Conservation (phyloP, 2,113 vertebrate species). For the Micromys minutus region DNA sequence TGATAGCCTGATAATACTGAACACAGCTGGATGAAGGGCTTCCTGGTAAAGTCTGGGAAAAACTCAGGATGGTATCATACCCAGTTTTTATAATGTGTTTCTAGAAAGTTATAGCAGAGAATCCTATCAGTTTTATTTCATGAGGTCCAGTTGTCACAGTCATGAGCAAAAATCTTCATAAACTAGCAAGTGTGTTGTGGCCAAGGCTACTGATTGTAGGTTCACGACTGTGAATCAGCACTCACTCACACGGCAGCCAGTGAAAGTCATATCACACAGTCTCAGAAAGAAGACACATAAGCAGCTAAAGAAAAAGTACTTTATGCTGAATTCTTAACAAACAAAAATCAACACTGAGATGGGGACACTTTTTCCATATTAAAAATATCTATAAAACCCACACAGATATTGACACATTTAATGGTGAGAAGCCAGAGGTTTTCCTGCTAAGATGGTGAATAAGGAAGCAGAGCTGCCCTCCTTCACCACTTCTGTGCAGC, state of each 20-base stretch:
- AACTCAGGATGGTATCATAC: neutral
- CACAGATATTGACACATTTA: neutral
- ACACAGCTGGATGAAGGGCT: neutral
- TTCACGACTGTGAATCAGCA: neutral
- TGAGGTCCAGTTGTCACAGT: neutral
- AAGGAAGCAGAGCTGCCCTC: neutral
- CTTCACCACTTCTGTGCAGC: neutral
- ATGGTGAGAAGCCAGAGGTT: neutral
- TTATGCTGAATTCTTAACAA: neutral
- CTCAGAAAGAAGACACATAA: neutral
- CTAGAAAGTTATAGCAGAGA: neutral
- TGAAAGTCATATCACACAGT: neutral
- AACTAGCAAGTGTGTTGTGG: neutral
- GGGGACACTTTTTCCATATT: neutral
- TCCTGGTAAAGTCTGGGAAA: neutral
- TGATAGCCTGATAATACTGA: neutral
- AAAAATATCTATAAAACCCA: neutral
- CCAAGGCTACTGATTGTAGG: neutral
- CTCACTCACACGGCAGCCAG: slow-evolving; percentile 1
- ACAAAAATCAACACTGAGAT: neutral
- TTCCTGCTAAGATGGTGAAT: neutral
- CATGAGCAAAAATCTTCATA: neutral
- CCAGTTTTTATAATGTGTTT: neutral
- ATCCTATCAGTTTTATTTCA: neutral
- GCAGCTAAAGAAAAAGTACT: neutral